A percentile compares a stretch with the other conserved stretches of the same genome.
Conservation (phyloP, 2,113 vertebrate genomes). For the Erythrocercus mccallii region DNA sequence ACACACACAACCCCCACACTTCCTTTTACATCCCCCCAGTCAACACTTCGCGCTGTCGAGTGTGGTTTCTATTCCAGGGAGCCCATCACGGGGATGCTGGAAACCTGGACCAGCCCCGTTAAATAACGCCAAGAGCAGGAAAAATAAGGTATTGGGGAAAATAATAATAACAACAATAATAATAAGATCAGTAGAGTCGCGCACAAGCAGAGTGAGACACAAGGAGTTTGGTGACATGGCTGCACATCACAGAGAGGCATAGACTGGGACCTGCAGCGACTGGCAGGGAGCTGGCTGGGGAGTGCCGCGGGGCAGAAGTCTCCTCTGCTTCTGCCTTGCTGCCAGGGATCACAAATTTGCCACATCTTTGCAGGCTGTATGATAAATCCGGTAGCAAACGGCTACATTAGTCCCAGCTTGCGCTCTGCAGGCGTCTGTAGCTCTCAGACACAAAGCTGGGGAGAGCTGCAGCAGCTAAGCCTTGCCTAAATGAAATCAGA, state of each 20-base stretch:
- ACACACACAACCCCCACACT: not conserved
- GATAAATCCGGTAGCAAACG: not conserved
- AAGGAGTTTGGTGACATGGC: constrained; percentile 12
- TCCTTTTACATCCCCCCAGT: not conserved
- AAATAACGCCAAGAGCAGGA: not conserved
- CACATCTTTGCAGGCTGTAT: constrained; percentile 9
- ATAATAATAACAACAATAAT: not conserved
- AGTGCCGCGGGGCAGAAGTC: not conserved
- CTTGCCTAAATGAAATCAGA: not conserved
- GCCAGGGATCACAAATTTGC: constrained; percentile 30
- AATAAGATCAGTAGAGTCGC: not conserved
- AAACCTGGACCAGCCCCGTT: not conserved
- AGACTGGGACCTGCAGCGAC: not conserved
- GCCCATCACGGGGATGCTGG: not conserved
- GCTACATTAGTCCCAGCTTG: not conserved
- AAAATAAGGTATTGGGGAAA: not conserved
- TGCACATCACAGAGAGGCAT: constrained; percentile 2
- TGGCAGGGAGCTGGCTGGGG: not conserved
- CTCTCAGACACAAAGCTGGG: constrained; percentile 55
- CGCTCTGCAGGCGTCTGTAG: not conserved
- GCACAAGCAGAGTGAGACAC: not conserved
- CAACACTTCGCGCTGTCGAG: not conserved
- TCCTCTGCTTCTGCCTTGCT: constrained; percentile 15
- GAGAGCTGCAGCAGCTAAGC: not conserved
- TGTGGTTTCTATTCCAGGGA: not conserved